phyloP scores from a whole-genome alignment of 2,113 vertebrate species.

The Dipodomys stephensi region DNA sequence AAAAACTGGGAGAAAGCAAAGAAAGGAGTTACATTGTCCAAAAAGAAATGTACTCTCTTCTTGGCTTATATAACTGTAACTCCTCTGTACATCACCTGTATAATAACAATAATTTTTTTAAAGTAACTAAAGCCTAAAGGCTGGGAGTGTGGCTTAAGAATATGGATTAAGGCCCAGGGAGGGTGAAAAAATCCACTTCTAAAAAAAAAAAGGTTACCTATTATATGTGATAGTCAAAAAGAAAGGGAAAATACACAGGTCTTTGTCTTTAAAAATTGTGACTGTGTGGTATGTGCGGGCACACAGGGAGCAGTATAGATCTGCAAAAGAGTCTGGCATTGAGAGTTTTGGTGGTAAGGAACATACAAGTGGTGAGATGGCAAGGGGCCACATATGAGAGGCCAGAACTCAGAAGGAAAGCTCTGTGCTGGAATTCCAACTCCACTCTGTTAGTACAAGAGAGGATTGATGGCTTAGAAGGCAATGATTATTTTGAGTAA shows the following conservation, averaged over 20 bases:
- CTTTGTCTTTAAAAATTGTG: background rate
- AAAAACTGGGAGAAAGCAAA: too few species aligned
- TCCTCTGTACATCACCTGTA: too few species aligned
- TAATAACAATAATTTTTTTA: too few species aligned
- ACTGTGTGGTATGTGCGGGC: background rate
- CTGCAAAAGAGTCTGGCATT: too few species aligned
- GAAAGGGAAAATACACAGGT: background rate
- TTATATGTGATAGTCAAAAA: background rate
- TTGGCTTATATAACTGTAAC: too few species aligned
- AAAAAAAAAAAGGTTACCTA: background rate
- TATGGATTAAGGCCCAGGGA: too few species aligned
- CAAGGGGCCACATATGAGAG: background rate
- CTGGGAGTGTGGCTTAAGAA: too few species aligned
- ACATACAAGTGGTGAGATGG: background rate
- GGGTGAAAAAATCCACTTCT: too few species aligned
- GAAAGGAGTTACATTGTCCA: too few species aligned
- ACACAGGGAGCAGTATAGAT: background rate
- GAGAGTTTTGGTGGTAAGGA: background rate
- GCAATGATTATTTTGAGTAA: conserved; percentile 8
- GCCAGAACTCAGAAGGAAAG: background rate
- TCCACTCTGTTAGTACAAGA: background rate
- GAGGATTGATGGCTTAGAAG: background rate
- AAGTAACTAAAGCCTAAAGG: too few species aligned
- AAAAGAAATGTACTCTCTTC: too few species aligned
- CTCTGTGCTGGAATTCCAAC: background rate